Conservation (phyloP, 2,797 vertebrate genomes). For the Poeciliopsis paucimaculata region DNA sequence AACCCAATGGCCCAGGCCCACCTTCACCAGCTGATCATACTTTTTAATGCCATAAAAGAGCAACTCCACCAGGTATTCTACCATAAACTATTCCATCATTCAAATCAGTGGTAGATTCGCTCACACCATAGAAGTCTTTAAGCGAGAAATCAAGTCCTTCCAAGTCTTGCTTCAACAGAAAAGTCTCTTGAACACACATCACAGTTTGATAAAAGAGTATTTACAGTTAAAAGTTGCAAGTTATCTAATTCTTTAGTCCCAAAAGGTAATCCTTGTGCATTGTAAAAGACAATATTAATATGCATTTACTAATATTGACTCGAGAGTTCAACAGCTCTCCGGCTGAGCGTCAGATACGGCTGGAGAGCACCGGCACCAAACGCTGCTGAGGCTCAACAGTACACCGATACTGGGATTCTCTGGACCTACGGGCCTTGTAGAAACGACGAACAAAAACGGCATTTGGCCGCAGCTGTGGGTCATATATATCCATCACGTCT, state of each 20-base stretch:
- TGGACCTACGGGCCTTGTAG: no score
- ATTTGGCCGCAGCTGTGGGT: no score
- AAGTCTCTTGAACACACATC: slow-evolving; percentile 3
- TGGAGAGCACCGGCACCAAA: no score
- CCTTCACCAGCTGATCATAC: neutral
- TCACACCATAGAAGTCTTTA: neutral
- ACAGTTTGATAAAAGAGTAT: neutral
- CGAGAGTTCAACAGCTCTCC: no score
- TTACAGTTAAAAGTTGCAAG: neutral
- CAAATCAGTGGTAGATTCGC: neutral
- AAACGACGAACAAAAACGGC: no score
- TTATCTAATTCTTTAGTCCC: neutral
- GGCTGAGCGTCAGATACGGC: no score
- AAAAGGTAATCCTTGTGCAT: neutral
- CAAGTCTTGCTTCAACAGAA: neutral
- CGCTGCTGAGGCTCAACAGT: no score
- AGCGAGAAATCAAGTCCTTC: neutral
- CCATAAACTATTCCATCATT: neutral
- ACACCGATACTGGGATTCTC: no score
- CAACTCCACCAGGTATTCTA: neutral
- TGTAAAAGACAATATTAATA: neutral
- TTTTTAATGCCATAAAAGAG: neutral
- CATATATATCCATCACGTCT: no score
- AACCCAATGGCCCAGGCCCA: neutral
- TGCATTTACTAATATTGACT: neutral